Evolutionary conservation across 92 coral and sea anemone species (phyloP), one percentile per base, ranked within the genome.

Genomic region (Palythoa caribaeorum): DNA sequence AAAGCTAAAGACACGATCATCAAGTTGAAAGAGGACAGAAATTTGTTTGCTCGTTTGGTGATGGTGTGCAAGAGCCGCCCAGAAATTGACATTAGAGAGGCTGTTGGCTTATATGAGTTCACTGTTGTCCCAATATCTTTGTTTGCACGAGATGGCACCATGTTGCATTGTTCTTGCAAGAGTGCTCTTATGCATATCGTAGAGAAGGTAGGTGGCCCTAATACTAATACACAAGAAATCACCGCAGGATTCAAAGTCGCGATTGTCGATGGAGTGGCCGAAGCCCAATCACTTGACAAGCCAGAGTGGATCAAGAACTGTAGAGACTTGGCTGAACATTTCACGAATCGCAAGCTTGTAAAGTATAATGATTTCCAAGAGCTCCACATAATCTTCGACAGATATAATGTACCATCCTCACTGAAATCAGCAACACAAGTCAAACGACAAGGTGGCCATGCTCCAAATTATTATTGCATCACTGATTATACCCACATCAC

Each of bases 21-120:
- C 21, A 85, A 88, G 75, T 81, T 88, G 17, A 89, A 86, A 80
- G 85, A 85, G 72, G 93, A 85, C 73, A 83, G 80, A 44, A 44
- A 35, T 39, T 52, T 72, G 16, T 72, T 72, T 16, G 93, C 93
- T 15, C 84, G 86, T 62, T 44, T 92, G 28, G 71, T 71, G 91
- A 55, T 93, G 92, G 93, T 90, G 15, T 84, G 88, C 80, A 79
- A 91, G 85, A 78, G 87, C 74, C 94, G 93, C 21, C 91, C 90
- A 59, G 90, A 73, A 69, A 63, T 93, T 51, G 88, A 89, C 80
- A 53, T 91, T 77, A 73, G 83, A 39, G 93, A 91, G 63, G 90
- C 94, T 5, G 88, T 91, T 19, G 87, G 92, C 19, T 16, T 55
- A 21, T 66, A 88, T 59, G 92, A 90, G 83, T 87, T 90, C 77